Evolutionary conservation across 2,113 vertebrate species (phyloP), one percentile per base, ranked within the genome.

Genomic region (Pluvialis apricaria): DNA sequence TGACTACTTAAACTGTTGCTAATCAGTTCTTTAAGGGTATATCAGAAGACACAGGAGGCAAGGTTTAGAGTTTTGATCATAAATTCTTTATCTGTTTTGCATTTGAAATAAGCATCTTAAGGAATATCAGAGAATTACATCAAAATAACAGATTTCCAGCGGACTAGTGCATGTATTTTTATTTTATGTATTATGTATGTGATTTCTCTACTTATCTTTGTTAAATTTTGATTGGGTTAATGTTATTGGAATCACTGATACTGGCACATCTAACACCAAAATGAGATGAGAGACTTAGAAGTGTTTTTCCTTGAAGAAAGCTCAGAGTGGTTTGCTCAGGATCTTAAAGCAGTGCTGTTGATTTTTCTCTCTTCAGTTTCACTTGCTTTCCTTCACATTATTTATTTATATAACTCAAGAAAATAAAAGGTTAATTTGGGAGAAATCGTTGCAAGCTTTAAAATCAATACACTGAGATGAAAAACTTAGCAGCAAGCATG

Each of bases 401-500:
- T 92, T 95, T 87, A 38, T 90, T 96, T 96, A 96, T 95, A 82
- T 82, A 91, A 42, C 31, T 29, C 26, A 73, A 66, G 72, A 95
- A 84, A 78, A 66, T 31, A 96, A 69, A 94, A 92, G 61, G 70
- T 94, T 85, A 97, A 85, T 95, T 96, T 95, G 80, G 47, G 12
- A 95, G 55, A 94, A 95, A 90, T 36, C 4, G 5, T 54, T 62
- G 76, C 54, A 88, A 77, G 57, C 64, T 92, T 96, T 92, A 86
- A 95, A 96, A 96, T 96, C 73, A 96, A 83, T 93, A 96, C 55
- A 32, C 29, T 69, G 80, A 78, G 84, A 57, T 96, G 88, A 96
- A 88, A 94, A 88, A 47, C 87, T 82, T 94, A 36, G 54, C 40
- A 70, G 81, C 21, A 66, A 79, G 28, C 26, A 64, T 65, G 32